Percentiles rank a stretch among this genome's conserved stretches.
Evolutionary conservation across 1,140 invertebrate genomes (phyloP).

Genomic region (Helicoverpa armigera): DNA sequence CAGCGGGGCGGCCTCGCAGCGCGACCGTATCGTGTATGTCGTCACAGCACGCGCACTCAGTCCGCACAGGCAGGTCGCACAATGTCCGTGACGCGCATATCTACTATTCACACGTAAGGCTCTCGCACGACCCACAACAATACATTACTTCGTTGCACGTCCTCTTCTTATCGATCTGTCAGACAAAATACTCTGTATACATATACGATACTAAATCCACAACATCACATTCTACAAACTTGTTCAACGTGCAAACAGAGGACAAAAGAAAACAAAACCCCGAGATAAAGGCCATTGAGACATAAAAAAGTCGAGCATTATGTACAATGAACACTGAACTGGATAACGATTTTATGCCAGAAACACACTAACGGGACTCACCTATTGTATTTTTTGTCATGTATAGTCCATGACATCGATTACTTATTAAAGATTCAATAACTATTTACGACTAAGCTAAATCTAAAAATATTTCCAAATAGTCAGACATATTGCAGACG

Average conservation of each 20-base stretch:
- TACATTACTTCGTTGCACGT: constrained; percentile 79
- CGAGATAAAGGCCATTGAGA: constrained; percentile 85
- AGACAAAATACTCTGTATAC: constrained; percentile 78
- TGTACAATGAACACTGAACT: constrained; percentile 73
- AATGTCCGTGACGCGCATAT: constrained; percentile 78
- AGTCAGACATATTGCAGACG: constrained; percentile 86
- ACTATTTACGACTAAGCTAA: constrained; percentile 76
- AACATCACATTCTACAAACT: constrained; percentile 71
- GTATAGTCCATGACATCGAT: constrained; percentile 77
- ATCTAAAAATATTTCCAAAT: constrained; percentile 86
- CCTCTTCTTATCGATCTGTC: constrained; percentile 83
- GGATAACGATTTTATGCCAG: constrained; percentile 61
- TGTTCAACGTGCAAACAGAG: constrained; percentile 72
- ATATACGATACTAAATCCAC: constrained; percentile 65
- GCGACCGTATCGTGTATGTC: constrained; percentile 28
- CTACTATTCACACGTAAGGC: constrained; percentile 73
- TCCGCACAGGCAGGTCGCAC: constrained; percentile 65
- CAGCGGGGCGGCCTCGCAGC: constrained; percentile 16
- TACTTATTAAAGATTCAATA: constrained; percentile 66
- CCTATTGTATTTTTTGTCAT: constrained; percentile 76
- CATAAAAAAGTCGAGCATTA: constrained; percentile 81
- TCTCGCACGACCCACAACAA: constrained; percentile 70
- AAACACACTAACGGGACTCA: constrained; percentile 63
- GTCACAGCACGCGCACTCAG: constrained; percentile 65
- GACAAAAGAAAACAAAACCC: constrained; percentile 85